Conservation (phyloP, 2,888 invertebrate genomes). For the Smittia sp. region DNA sequence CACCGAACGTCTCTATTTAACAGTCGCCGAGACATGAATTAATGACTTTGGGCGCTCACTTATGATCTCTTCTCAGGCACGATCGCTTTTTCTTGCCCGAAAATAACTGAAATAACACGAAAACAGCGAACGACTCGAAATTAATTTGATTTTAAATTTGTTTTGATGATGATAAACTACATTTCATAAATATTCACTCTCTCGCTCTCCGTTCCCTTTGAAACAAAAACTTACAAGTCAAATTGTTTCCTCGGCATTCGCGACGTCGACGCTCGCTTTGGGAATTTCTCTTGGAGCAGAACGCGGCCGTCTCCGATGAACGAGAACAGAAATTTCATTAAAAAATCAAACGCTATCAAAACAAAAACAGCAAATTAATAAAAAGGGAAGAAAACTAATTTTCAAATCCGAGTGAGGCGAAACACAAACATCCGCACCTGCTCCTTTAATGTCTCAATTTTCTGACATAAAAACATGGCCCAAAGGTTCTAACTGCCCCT, state of each 20-base stretch:
- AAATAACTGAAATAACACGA: slow-evolving; percentile 9
- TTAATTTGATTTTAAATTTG: slow-evolving; percentile 31
- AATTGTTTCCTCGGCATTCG: neutral
- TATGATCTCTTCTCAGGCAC: neutral
- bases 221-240: neutral
- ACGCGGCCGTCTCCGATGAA: neutral
- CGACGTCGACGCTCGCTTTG: neutral
- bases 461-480: neutral
- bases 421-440: slow-evolving; percentile 13
- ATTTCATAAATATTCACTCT: neutral
- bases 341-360: slow-evolving; percentile 28
- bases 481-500: neutral
- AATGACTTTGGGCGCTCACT: slow-evolving; percentile 25
- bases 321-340: neutral
- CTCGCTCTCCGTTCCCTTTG: neutral
- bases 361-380: neutral
- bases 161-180: slow-evolving; percentile 28
- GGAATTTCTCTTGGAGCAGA: neutral
- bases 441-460: slow-evolving; percentile 35
- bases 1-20: neutral
- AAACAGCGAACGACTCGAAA: slow-evolving; percentile 1
- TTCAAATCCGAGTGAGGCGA: neutral
- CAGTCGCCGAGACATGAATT: slow-evolving; percentile 23
- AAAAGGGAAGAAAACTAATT: slow-evolving; percentile 1
- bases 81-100: neutral